These are phyloP conservation scores for Stigmatopora nigra DNA, from an alignment of 2,113 vertebrate genomes.

Conservation along the genomic window DNA sequence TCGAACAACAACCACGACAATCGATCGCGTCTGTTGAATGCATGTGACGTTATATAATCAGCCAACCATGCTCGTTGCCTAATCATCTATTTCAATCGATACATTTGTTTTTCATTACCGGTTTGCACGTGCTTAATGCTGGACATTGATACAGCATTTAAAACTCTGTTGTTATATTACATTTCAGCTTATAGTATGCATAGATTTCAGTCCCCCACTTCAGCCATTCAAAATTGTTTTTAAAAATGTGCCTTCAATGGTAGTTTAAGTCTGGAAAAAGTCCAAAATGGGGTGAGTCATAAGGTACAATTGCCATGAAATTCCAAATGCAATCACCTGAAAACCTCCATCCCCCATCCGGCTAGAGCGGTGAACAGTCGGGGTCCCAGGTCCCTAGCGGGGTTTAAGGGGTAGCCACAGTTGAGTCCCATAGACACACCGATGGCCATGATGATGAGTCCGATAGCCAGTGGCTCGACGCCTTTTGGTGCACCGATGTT, in stretches of 20 bases:
- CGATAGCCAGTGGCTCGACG: slow-evolving; percentile 81
- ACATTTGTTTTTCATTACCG: neutral
- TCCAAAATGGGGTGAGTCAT: too few species aligned
- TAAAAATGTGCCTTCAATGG: too few species aligned
- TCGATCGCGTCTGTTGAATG: slow-evolving; percentile 20
- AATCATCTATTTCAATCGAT: slow-evolving; percentile 4
- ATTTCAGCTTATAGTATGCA: too few species aligned
- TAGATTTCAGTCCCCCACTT: too few species aligned
- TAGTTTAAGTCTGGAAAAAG: too few species aligned
- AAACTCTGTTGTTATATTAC: too few species aligned
- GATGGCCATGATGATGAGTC: slow-evolving; percentile 79
- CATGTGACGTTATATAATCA: slow-evolving; percentile 51
- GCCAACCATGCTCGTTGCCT: neutral
- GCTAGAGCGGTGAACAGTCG: slow-evolving; percentile 85
- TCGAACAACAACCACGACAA: slow-evolving; percentile 31
- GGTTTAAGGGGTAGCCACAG: slow-evolving; percentile 90
- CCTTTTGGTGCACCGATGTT: slow-evolving; percentile 82
- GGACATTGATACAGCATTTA: neutral
- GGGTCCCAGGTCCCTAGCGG: slow-evolving; percentile 86
- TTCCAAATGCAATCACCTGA: slow-evolving; percentile 71
- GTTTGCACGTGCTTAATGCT: neutral
- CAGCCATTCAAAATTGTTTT: too few species aligned
- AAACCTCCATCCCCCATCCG: slow-evolving; percentile 90
- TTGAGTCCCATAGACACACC: slow-evolving; percentile 83
- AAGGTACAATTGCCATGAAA: neutral